A percentile compares a stretch with the other conserved stretches of the same genome.
Conservation (phyloP, 2,888 invertebrate genomes). For the Thymelicus lineola region DNA sequence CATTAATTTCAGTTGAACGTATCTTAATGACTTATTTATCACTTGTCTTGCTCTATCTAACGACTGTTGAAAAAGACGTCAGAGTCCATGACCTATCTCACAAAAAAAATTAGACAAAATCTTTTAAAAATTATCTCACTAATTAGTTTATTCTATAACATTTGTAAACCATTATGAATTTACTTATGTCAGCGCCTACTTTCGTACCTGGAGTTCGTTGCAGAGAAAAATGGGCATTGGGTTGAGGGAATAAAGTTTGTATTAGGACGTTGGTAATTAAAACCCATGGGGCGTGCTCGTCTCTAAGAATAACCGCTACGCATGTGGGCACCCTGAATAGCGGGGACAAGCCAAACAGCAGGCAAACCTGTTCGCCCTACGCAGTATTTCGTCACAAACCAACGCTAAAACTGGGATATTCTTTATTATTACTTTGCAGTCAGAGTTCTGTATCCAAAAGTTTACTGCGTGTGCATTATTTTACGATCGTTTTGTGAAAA, state of each 20-base stretch:
- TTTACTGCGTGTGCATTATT: not conserved
- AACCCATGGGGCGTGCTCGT: slow-evolving; percentile 47
- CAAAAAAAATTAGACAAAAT: slow-evolving; percentile 38
- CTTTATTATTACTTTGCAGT: not conserved
- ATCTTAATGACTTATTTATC: slow-evolving; percentile 59
- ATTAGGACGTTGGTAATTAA: slow-evolving; percentile 31
- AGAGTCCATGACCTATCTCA: slow-evolving; percentile 62
- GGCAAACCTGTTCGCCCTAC: slow-evolving; percentile 45
- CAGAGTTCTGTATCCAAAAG: not conserved
- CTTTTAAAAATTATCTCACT: slow-evolving; percentile 26
- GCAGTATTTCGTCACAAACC: slow-evolving; percentile 13
- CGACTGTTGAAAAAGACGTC: slow-evolving; percentile 47
- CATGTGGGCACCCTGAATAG: slow-evolving; percentile 55
- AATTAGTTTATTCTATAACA: slow-evolving; percentile 27
- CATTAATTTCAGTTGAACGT: slow-evolving; percentile 52
- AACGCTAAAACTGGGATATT: not conserved
- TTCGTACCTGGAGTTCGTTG: not conserved
- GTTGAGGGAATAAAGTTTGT: slow-evolving; percentile 22
- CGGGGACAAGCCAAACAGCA: slow-evolving; percentile 47
- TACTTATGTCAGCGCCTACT: slow-evolving; percentile 9
- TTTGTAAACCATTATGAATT: slow-evolving; percentile 4
- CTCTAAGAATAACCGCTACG: slow-evolving; percentile 71
- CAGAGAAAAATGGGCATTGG: slow-evolving; percentile 31
- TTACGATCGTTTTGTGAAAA: slow-evolving; percentile 2
- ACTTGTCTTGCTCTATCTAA: slow-evolving; percentile 59